Conservation (phyloP, 64 coral and sea anemone genomes). For the Exaiptasia diaphana region DNA sequence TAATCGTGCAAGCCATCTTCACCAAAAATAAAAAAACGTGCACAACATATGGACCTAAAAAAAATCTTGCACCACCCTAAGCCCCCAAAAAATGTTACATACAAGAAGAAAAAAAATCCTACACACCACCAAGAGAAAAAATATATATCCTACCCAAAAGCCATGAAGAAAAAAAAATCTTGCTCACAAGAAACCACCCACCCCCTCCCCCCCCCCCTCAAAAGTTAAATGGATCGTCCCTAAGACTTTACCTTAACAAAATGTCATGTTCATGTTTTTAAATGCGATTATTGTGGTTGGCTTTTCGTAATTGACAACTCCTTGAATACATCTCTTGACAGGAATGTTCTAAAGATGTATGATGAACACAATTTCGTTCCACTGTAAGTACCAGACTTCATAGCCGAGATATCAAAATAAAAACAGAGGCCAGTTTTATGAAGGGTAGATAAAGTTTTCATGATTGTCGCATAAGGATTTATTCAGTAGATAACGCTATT, state of each 20-base stretch:
- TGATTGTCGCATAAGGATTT: no score
- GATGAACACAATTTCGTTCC: neutral
- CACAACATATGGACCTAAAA: no score
- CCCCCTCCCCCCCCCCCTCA: no score
- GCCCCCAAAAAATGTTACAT: neutral
- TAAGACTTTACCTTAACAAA: neutral
- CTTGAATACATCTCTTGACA: neutral
- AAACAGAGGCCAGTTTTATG: neutral
- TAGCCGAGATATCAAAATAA: neutral
- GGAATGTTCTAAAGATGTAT: conserved; percentile 49
- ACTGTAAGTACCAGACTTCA: neutral
- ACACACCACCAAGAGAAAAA: neutral
- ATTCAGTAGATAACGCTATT: no score
- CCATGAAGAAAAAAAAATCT: no score
- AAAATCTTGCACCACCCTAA: neutral
- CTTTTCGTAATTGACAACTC: neutral
- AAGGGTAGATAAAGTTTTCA: neutral
- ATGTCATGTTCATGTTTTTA: neutral
- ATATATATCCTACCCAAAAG: no score
- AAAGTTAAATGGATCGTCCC: neutral
- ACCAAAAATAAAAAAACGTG: neutral
- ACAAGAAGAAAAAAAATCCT: neutral
- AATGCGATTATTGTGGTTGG: neutral
- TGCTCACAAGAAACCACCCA: no score
- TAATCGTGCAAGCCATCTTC: neutral